These are phyloP conservation scores for Paratilapia polleni DNA, from an alignment of 2,113 vertebrate species.

Conservation along the genomic window DNA sequence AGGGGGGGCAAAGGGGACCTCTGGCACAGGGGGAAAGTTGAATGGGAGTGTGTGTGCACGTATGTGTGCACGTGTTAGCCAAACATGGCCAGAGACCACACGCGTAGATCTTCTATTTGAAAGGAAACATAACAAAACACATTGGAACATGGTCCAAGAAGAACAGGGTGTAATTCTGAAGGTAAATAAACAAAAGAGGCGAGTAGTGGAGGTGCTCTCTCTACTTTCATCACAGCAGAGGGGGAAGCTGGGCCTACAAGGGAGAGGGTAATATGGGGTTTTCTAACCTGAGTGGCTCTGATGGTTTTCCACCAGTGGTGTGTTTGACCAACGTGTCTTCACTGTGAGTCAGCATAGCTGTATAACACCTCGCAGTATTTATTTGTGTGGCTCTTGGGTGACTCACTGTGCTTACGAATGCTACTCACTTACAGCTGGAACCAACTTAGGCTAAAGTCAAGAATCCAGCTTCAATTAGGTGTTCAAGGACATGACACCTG, in stretches of 20 bases:
- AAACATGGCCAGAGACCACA: conserved; percentile 79
- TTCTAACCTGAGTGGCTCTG: conserved; percentile 59
- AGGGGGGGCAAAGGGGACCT: conserved; percentile 76
- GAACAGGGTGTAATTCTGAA: conserved; percentile 79
- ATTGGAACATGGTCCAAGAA: conserved; percentile 77
- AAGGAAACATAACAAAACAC: conserved; percentile 79
- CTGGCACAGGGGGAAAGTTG: conserved; percentile 75
- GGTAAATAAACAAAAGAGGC: conserved; percentile 78
- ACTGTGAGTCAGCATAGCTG: conserved; percentile 67
- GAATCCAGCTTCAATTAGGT: conserved; percentile 23
- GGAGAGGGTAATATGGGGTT: conserved; percentile 62
- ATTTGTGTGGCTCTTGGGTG: conserved; percentile 66
- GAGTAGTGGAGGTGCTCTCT: conserved; percentile 61
- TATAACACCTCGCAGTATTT: conserved; percentile 67
- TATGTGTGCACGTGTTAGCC: conserved; percentile 67
- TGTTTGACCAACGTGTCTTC: conserved; percentile 51
- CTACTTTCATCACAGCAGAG: conserved; percentile 70
- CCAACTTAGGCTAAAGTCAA: conserved; percentile 45
- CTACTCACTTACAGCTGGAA: conserved; percentile 60
- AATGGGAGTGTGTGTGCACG: conserved; percentile 69
- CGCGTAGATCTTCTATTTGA: conserved; percentile 77
- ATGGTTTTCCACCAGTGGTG: conserved; percentile 61
- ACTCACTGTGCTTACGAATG: conserved; percentile 41
- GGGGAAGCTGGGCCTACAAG: conserved; percentile 48
- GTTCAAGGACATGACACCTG: conserved; percentile 60